Percentiles rank a stretch among this genome's conserved stretches.
Evolutionary conservation across 1,140 invertebrate genomes (phyloP).

Genomic region (Drosophila bocqueti): DNA sequence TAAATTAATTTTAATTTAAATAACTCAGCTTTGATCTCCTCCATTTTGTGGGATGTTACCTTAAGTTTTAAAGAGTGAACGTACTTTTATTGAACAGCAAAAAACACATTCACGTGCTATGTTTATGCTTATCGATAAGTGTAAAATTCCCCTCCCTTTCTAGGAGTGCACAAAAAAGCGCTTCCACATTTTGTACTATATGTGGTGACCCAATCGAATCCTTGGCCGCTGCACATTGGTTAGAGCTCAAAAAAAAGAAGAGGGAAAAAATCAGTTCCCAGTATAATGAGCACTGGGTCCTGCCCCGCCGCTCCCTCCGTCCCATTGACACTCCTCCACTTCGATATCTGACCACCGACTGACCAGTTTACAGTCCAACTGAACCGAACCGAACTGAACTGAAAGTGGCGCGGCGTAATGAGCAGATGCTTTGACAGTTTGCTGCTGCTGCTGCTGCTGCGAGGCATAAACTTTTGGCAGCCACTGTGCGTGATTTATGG

Average conservation of each 20-base stretch:
- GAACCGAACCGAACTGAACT: background rate
- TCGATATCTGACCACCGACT: conserved; percentile 39
- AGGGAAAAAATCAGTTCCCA: conserved; percentile 41
- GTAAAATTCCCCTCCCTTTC: background rate
- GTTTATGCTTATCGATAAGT: background rate
- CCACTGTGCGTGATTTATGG: conserved; percentile 68
- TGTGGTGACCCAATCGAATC: conserved; percentile 68
- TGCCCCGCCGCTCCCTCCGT: background rate
- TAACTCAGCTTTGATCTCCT: too few species aligned
- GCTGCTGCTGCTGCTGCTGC: conserved; percentile 60
- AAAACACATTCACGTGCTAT: too few species aligned
- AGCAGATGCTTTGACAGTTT: conserved; percentile 80
- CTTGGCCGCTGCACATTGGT: conserved; percentile 49
- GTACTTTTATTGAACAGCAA: too few species aligned
- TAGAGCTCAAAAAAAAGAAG: conserved; percentile 37
- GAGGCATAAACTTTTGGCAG: conserved; percentile 72
- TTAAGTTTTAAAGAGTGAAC: too few species aligned
- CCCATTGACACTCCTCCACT: conserved; percentile 6
- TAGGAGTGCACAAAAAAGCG: conserved; percentile 19
- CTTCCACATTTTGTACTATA: conserved; percentile 28
- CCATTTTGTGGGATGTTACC: too few species aligned
- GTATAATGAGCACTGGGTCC: conserved; percentile 68
- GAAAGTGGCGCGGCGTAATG: conserved; percentile 55
- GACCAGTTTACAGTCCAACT: conserved; percentile 38
- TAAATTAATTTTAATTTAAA: too few species aligned